Percentiles rank a stretch among this genome's conserved stretches.
Conservation (phyloP, 2,888 invertebrate species). For the Parapristionchus giblindavisi region DNA sequence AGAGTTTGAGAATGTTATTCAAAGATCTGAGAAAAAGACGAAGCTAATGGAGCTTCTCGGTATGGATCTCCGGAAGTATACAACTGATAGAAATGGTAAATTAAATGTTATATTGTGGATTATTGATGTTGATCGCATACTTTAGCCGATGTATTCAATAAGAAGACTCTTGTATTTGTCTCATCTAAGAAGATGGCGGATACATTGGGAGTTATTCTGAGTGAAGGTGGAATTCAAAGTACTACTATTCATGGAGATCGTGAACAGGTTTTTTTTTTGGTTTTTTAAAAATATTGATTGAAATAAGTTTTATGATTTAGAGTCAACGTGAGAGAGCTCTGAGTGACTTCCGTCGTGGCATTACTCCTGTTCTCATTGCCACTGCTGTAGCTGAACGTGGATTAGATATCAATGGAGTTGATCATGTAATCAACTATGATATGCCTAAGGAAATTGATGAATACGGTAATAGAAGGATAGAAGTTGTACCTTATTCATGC, state of each 20-base stretch:
- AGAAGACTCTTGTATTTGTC: slow-evolving; percentile 82
- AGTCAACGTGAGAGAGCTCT: slow-evolving; percentile 80
- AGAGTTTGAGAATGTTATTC: not conserved
- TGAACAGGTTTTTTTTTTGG: slow-evolving; percentile 38
- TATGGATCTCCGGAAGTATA: slow-evolving; percentile 47
- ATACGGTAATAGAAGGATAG: slow-evolving; percentile 58
- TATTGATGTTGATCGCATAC: slow-evolving; percentile 29
- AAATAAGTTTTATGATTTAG: slow-evolving; percentile 72
- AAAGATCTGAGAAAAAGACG: slow-evolving; percentile 34
- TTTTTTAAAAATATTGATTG: not conserved
- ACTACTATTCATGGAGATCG: slow-evolving; percentile 80
- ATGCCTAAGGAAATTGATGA: slow-evolving; percentile 72
- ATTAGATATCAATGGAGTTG: slow-evolving; percentile 71
- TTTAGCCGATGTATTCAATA: slow-evolving; percentile 48
- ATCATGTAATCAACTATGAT: slow-evolving; percentile 72
- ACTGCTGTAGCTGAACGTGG: slow-evolving; percentile 94
- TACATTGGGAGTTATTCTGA: slow-evolving; percentile 84
- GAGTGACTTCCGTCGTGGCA: slow-evolving; percentile 76
- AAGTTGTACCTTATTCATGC: not conserved
- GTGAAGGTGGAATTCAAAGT: slow-evolving; percentile 79
- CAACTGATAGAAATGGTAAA: not conserved
- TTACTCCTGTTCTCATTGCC: slow-evolving; percentile 78
- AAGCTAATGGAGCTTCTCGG: slow-evolving; percentile 80
- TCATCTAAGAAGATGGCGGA: slow-evolving; percentile 89
- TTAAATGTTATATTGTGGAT: too few relatives aligned